A percentile compares a stretch with the other conserved stretches of the same genome.
phyloP scores from a whole-genome alignment of 2,888 invertebrate species.

The Nomada goodeniana region DNA sequence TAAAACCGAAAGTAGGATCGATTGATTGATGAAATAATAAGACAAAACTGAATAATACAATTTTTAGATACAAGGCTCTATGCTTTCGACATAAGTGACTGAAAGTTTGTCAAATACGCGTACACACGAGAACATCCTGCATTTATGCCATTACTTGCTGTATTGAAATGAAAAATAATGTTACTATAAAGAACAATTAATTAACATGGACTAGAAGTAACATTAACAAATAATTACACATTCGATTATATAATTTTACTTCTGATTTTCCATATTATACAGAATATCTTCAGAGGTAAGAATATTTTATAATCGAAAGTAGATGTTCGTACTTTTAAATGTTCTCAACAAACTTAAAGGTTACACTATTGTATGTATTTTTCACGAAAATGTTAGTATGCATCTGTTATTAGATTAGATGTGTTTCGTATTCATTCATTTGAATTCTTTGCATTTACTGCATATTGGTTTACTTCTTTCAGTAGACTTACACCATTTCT shows the following conservation, averaged over 20 bases:
- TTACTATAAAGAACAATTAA: not conserved
- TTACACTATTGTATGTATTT: not conserved
- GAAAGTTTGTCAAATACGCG: too few relatives aligned
- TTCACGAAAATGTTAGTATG: not conserved
- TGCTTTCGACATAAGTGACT: too few relatives aligned
- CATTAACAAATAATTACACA: constrained; percentile 20
- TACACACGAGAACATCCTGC: too few relatives aligned
- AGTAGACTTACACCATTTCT: constrained; percentile 30
- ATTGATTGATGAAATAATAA: too few relatives aligned
- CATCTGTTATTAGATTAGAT: not conserved
- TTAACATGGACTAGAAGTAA: constrained; percentile 16
- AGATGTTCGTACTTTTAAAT: not conserved
- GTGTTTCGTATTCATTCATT: not conserved
- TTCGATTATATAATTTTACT: constrained; percentile 7
- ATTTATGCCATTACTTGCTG: not conserved
- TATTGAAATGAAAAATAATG: constrained; percentile 29
- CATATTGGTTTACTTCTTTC: constrained; percentile 16
- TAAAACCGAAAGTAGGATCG: too few relatives aligned
- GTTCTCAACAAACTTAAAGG: not conserved
- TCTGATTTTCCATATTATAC: not conserved
- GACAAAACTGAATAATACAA: too few relatives aligned
- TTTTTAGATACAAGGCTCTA: too few relatives aligned
- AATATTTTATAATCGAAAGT: constrained; percentile 17
- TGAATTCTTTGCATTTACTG: not conserved
- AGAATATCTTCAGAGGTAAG: constrained; percentile 17